Evolutionary conservation across 1,140 invertebrate species (phyloP).

Genomic region (Ptiloglossa arizonensis): DNA sequence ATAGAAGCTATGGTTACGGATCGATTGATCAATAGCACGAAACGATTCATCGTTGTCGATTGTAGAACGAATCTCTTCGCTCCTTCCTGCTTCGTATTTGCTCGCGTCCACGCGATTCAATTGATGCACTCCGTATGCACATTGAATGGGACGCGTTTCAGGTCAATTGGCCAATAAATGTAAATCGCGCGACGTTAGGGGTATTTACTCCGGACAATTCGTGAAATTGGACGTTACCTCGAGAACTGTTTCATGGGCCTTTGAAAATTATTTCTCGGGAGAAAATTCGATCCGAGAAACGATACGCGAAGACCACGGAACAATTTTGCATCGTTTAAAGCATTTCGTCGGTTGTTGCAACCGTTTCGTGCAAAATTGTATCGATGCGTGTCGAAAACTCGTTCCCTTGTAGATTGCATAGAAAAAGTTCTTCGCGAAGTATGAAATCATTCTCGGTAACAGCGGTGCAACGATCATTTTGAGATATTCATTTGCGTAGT

Average conservation of each 20-base stretch:
- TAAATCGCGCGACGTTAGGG: not conserved
- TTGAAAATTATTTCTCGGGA: not conserved
- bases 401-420: not conserved
- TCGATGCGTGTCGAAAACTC: slow-evolving; percentile 1
- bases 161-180: not conserved
- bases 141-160: not conserved
- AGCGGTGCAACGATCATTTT: not conserved
- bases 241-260: not conserved
- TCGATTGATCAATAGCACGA: slow-evolving; percentile 60
- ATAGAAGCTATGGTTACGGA: slow-evolving; percentile 50
- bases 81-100: not conserved
- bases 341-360: not conserved
- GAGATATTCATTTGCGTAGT: not conserved
- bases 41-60: slow-evolving; percentile 45
- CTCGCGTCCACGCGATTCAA: not conserved
- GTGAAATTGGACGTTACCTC: not conserved
- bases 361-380: not conserved
- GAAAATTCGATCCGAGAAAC: no score
- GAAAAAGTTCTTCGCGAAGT: not conserved
- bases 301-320: no score
- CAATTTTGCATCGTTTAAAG: not conserved
- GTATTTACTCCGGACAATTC: not conserved
- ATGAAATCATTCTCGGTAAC: not conserved
- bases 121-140: not conserved
- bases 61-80: not conserved